Evolutionary conservation across 2,888 invertebrate genomes (phyloP).

Genomic region (Tetropium fuscum): DNA sequence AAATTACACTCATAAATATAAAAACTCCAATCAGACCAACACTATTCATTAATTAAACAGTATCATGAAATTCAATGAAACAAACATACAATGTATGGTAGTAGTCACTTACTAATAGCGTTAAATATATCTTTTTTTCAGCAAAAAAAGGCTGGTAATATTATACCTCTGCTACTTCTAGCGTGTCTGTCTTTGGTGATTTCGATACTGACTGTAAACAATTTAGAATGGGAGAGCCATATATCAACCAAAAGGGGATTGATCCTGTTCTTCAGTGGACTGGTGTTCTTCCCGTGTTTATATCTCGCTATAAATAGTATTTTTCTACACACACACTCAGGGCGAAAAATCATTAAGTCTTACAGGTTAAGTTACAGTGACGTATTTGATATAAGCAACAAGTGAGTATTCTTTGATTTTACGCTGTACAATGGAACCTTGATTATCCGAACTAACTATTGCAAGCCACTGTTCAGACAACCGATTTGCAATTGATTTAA

Average conservation of each 20-base stretch:
- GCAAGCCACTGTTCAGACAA: too few relatives aligned
- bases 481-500: too few relatives aligned
- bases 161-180: slow-evolving; percentile 42
- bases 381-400: slow-evolving; percentile 80
- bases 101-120: too few relatives aligned
- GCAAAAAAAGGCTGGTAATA: slow-evolving; percentile 43
- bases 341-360: slow-evolving; percentile 72
- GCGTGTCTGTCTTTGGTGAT: slow-evolving; percentile 41
- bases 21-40: too few relatives aligned
- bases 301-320: slow-evolving; percentile 75
- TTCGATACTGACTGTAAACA: slow-evolving; percentile 50
- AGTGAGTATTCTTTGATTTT: slow-evolving; percentile 72
- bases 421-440: too few relatives aligned
- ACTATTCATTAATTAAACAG: too few relatives aligned
- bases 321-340: slow-evolving; percentile 71
- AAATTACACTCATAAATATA: too few relatives aligned
- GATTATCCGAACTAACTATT: too few relatives aligned
- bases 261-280: slow-evolving; percentile 73
- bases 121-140: slow-evolving; percentile 27
- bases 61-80: too few relatives aligned
- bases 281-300: slow-evolving; percentile 76
- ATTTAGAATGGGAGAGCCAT: slow-evolving; percentile 68
- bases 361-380: slow-evolving; percentile 76
- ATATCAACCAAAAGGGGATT: slow-evolving; percentile 73
- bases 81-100: too few relatives aligned